Evolutionary conservation across 1,140 invertebrate species (phyloP), one percentile per base, ranked within the genome.

Genomic region (Coptotermes formosanus): DNA sequence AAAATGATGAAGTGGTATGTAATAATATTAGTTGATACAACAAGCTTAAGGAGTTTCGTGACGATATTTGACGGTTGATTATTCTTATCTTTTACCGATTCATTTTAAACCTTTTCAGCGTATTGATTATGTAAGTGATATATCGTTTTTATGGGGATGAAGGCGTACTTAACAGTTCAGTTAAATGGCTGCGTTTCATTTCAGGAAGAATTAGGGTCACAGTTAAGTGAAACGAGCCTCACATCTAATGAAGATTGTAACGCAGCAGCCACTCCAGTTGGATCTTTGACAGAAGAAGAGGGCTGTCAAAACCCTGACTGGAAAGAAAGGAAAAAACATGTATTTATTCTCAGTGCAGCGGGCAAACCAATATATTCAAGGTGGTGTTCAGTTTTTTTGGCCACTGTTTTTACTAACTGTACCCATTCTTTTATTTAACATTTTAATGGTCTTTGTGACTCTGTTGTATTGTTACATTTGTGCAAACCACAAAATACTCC

Each of bases 281-380:
- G 85, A 12, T 86, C 85, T 30, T 44, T 85, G 59, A 69, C 55
- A 7, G 90, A 91, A 44, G 89, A 92, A 64, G 93, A 94, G 87
- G 93, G 93, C 88, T 90, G 93, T 69, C 91, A 94, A 87, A 93
- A 92, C 89, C 91, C 93, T 45, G 93, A 95, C 82, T 97, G 97
- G 95, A 93, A 95, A 81, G 93, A 94, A 4, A 95, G 97, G 88
- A 95, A 94, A 84, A 98, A 98, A 90, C 98, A 99, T 92, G 94
- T 99, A 64, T 99, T 99, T 91, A 96, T 99, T 88, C 91, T 99
- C 14, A 99, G 97, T 92, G 95, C 97, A 89, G 96, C 98, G 30
- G 98, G 98, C 21, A 99, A 99, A 92, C 98, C 98, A 38, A 97
- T 99, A 87, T 99, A 98, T 91, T 97, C 97, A 45, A 94, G 97